phyloP scores from a whole-genome alignment of 2,797 vertebrate genomes.

The Sphaeramia orbicularis region DNA sequence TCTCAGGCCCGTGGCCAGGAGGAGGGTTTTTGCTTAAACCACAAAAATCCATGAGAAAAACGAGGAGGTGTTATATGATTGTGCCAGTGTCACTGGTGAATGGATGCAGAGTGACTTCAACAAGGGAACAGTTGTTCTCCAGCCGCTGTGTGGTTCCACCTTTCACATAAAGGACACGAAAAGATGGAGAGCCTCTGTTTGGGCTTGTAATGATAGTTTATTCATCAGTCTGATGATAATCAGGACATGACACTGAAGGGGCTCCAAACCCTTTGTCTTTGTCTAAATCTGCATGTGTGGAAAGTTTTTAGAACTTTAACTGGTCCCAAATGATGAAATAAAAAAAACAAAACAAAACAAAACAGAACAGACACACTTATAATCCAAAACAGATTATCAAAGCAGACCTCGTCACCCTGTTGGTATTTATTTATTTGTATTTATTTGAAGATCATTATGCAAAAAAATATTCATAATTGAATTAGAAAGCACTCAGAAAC shows the following conservation, averaged over 20 bases:
- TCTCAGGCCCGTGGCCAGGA: conserved; percentile 39
- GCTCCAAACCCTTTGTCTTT: too few species aligned
- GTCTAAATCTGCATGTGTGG: too few species aligned
- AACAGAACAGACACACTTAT: too few species aligned
- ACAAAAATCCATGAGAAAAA: conserved; percentile 69
- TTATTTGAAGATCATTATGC: too few species aligned
- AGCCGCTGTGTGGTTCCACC: conserved; percentile 54
- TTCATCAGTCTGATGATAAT: conserved; percentile 40
- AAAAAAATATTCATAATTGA: too few species aligned
- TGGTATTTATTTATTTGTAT: too few species aligned
- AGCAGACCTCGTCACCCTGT: too few species aligned
- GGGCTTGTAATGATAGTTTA: conserved; percentile 48
- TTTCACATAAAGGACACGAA: conserved; percentile 43
- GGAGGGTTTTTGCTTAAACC: conserved; percentile 54
- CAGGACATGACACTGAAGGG: conserved; percentile 14
- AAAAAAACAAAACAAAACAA: too few species aligned
- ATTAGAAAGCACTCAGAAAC: too few species aligned
- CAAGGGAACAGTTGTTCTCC: conserved; percentile 74
- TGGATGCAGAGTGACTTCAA: conserved; percentile 59
- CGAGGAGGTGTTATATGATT: conserved; percentile 62
- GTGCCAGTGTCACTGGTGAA: conserved; percentile 28
- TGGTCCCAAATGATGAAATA: too few species aligned
- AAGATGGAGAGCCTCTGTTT: conserved; percentile 54
- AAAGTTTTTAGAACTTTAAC: too few species aligned
- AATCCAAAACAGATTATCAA: too few species aligned